Base-by-base conservation (phyloP, 2,888 invertebrate genomes). In the Epinotia demarniana region DNA sequence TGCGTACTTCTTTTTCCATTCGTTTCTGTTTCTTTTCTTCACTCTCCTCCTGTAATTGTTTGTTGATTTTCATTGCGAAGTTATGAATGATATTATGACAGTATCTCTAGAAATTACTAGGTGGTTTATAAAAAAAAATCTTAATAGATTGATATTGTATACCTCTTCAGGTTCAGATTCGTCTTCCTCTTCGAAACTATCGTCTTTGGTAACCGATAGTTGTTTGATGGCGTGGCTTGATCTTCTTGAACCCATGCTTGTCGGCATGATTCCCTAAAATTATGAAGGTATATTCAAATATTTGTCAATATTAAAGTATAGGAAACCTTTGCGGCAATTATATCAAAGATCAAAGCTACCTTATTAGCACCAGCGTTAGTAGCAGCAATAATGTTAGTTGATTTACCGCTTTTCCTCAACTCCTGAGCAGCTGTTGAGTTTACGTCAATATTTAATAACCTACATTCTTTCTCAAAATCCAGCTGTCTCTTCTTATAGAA, bases 1-100 rank as follows among this genome's bases (percentile, higher is more conserved):
- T 96, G 88, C 90, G 96, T 89, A 87, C 94, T 91, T 89, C 96
- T 90, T 87, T 96, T 92, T 86, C 96, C 93, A 88, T 94, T 89
- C 90, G 95, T 94, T 85, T 96, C 87, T 90, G 95, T 87, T 93
- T 95, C 89, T 95, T 96, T 86, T 92, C 94, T 82, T 94, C 95
- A 61, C 95, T 95, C 77, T 95, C 95, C 78, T 95, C 95, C 94
- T 94, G 81, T 23, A 88, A 82, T 61, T 58, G 39, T 46, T 16
- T 46, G n/a, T 1, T 46, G 53, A 67, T 46, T 33, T 67, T 53
- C 43, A 19, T 68, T 60, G 18, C 3, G 62, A 18, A 46, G 19
- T 23, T 19, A 53, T 46, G 64, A 13, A 57, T 39, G 39, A 19
- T 11, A 13, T 39, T 12, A 39, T 19, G 9, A 6, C 18, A 0